Conservation (phyloP, 1,140 invertebrate genomes). For the Helicoverpa zea region DNA sequence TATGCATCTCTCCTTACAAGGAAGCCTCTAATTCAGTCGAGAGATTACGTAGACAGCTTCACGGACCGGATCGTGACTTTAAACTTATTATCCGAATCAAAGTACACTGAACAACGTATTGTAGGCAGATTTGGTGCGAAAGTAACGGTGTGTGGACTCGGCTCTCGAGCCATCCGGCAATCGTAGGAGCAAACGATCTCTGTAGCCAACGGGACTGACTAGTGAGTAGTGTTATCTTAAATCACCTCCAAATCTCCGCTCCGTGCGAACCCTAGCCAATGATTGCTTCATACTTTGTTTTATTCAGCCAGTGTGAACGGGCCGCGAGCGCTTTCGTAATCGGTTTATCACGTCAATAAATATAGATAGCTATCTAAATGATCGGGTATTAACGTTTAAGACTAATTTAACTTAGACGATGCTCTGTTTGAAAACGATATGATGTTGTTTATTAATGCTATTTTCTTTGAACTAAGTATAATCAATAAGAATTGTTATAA, state of each 20-base stretch:
- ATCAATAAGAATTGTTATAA: too few relatives aligned
- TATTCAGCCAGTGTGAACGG: constrained; percentile 32
- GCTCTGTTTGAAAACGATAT: background rate
- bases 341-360: constrained; percentile 16
- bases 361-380: constrained; percentile 22
- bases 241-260: constrained; percentile 69
- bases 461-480: background rate
- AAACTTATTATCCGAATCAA: constrained; percentile 82
- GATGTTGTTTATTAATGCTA: background rate
- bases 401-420: background rate
- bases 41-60: constrained; percentile 79
- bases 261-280: constrained; percentile 43
- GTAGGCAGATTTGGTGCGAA: constrained; percentile 84
- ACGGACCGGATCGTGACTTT: constrained; percentile 80
- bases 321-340: constrained; percentile 26
- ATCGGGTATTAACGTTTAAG: constrained; percentile 19
- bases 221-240: constrained; percentile 76
- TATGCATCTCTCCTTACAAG: constrained; percentile 77
- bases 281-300: constrained; percentile 38
- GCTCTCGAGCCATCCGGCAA: constrained; percentile 62
- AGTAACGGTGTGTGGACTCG: constrained; percentile 65
- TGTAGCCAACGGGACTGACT: constrained; percentile 74
- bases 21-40: constrained; percentile 72
- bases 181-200: constrained; percentile 70
- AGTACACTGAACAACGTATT: constrained; percentile 73